Evolutionary conservation across 2,888 invertebrate genomes (phyloP).

Genomic region (Monoplex corrugatus): DNA sequence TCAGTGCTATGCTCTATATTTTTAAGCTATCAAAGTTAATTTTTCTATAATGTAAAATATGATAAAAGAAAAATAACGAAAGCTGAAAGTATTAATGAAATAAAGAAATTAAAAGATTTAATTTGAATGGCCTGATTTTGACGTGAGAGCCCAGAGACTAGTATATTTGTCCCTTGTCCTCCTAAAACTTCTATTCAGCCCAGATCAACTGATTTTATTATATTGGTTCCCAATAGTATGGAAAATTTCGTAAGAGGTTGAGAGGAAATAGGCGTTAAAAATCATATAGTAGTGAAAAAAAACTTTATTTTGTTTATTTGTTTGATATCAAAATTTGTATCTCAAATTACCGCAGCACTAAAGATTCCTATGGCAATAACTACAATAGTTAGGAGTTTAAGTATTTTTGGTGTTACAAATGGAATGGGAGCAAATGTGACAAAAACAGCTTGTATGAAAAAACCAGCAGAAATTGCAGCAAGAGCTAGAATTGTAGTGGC

Average conservation of each 20-base stretch:
- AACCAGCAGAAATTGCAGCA: neutral
- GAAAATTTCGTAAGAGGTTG: neutral
- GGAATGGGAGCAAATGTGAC: neutral
- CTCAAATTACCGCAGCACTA: neutral
- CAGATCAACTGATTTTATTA: constrained; percentile 57
- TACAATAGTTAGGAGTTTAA: neutral
- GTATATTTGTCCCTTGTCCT: constrained; percentile 49
- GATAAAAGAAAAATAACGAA: too few species aligned
- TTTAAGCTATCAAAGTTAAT: too few species aligned
- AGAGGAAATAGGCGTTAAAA: constrained; percentile 32
- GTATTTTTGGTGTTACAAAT: too few species aligned
- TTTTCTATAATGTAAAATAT: too few species aligned
- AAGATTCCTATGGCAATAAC: neutral
- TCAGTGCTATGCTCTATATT: too few species aligned
- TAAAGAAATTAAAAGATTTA: too few species aligned
- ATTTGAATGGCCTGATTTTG: too few species aligned
- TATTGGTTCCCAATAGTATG: constrained; percentile 33
- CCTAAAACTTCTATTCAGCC: constrained; percentile 59
- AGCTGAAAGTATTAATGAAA: too few species aligned
- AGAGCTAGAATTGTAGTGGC: constrained; percentile 28
- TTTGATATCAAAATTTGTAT: neutral
- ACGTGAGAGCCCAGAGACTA: too few species aligned
- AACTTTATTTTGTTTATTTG: neutral
- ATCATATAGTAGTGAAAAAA: constrained; percentile 42
- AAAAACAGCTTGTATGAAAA: neutral